Conservation (phyloP, 2,888 invertebrate genomes). For the Pyrgus malvae region DNA sequence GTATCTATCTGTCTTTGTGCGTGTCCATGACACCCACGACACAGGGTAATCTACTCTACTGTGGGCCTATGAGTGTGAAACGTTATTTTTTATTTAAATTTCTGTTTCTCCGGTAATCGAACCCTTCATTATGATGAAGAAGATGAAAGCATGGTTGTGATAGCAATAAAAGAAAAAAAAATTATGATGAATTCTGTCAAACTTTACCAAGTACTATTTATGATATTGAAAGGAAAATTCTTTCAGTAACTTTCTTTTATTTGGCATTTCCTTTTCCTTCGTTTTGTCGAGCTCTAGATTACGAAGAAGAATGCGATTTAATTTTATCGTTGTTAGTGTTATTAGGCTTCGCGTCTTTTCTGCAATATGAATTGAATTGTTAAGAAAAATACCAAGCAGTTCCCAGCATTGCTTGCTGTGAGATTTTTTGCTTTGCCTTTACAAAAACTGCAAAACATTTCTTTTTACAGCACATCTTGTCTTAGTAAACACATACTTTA, state of each 20-base stretch:
- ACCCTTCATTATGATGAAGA: no score
- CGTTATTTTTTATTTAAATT: no score
- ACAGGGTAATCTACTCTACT: no score
- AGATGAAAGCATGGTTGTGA: not conserved
- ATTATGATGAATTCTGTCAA: not conserved
- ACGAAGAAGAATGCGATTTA: slow-evolving; percentile 25
- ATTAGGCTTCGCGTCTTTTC: slow-evolving; percentile 25
- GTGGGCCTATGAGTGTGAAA: no score
- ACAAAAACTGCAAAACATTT: no score
- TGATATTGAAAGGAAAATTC: not conserved
- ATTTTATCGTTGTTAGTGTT: slow-evolving; percentile 32
- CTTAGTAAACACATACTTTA: no score
- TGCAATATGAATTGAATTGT: slow-evolving; percentile 16
- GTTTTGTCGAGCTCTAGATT: slow-evolving; percentile 24
- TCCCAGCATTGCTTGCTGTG: slow-evolving; percentile 17
- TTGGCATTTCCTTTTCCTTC: not conserved
- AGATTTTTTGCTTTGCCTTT: slow-evolving; percentile 9
- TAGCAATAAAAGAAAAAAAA: not conserved
- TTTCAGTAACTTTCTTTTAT: not conserved
- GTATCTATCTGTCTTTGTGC: no score
- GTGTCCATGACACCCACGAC: no score
- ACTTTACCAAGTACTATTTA: not conserved
- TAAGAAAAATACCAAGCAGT: slow-evolving; percentile 23
- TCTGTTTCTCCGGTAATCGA: no score
- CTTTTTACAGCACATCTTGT: no score